Base-by-base conservation (phyloP, 2,797 vertebrate genomes). In the Coracias cyanogaster region DNA sequence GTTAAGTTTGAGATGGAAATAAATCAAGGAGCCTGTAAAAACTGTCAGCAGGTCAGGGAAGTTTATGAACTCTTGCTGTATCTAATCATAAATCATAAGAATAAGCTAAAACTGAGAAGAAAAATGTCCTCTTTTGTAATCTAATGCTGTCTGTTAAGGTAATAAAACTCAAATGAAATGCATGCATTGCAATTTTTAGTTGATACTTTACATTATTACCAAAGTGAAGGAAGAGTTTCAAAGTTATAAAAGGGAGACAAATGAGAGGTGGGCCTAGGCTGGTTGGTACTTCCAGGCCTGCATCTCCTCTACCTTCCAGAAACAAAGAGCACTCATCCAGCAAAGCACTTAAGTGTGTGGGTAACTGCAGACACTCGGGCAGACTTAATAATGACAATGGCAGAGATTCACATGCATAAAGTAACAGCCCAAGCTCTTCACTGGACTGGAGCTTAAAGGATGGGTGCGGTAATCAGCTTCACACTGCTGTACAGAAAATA, bases 31-130 rank as follows among this genome's bases (percentile, higher is more conserved):
- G 98, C 98, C 97, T 98, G 98, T 98, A 98, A 98, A 98, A 98
- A 97, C 98, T 98, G 98, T 98, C 98, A 98, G 97, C 98, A 97
- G 98, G 98, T 98, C 98, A 98, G 97, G 98, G 98, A 98, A 98
- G 98, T 99, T 99, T 99, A 98, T 98, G 98, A 99, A 98, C 98
- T 98, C 97, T 97, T 98, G 97, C 98, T 98, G 98, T 97, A 98
- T 98, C 98, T 98, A 98, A 98, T 98, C 97, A 97, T 98, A 98
- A 99, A 99, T 99, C 98, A 98, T 98, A 98, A 97, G 98, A 98
- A 98, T 99, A 98, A 97, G 98, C 98, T 98, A 98, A 98, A 98
- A 98, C 96, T 97, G 98, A 98, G 98, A 98, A 98, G 98, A 98
- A 98, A 98, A 98, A 98, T 98, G 97, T 98, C 97, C 98, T 97